Evolutionary conservation across 1,140 invertebrate species (phyloP).

Genomic region (Helicoverpa zea): DNA sequence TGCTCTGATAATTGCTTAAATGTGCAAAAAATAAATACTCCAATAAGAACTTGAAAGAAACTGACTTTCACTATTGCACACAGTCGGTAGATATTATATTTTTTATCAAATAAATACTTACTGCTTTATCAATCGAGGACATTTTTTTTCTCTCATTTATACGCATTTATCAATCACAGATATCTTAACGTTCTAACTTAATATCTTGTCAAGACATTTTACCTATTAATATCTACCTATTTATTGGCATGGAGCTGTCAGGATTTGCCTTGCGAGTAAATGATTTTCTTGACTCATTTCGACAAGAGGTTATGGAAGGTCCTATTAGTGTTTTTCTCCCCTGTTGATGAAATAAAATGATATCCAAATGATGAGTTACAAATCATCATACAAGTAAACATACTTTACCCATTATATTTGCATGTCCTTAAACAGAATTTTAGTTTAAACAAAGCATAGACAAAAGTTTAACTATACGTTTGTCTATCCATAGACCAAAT

Average conservation of each 20-base stretch:
- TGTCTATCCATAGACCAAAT: neutral
- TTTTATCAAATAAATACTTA: neutral
- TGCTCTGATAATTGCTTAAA: neutral
- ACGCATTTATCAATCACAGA: neutral
- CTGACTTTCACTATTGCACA: constrained; percentile 5
- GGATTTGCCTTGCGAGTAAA: too few relatives aligned
- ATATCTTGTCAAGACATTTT: neutral
- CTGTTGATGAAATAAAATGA: too few relatives aligned
- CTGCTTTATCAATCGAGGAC: neutral
- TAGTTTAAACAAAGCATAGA: too few relatives aligned
- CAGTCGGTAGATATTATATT: neutral
- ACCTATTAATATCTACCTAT: too few relatives aligned
- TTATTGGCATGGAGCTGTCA: too few relatives aligned
- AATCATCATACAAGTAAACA: too few relatives aligned
- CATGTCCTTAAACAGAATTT: too few relatives aligned
- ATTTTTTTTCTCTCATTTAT: neutral
- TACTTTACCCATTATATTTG: too few relatives aligned
- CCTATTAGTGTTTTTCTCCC: too few relatives aligned
- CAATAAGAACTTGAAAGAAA: neutral
- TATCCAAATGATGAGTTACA: too few relatives aligned
- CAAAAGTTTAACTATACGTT: neutral
- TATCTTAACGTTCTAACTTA: neutral
- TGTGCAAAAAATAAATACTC: neutral
- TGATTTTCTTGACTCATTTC: too few relatives aligned
- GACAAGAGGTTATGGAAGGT: too few relatives aligned